These are phyloP conservation scores for Adoxophyes honmai DNA, from an alignment of 1,140 invertebrate genomes.

Conservation along the genomic window DNA sequence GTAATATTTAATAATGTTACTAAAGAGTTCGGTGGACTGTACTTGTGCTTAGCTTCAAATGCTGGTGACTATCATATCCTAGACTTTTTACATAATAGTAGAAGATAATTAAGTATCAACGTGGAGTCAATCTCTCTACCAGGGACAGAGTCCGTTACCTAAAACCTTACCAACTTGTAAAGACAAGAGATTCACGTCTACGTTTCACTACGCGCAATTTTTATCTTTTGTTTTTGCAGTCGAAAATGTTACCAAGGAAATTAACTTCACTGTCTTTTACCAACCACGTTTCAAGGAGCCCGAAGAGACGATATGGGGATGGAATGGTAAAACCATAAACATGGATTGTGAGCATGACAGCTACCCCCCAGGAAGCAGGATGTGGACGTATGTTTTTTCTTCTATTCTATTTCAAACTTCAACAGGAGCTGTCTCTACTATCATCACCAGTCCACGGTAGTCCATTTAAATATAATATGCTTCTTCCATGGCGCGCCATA, in stretches of 20 bases:
- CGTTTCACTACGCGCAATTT: too few species aligned
- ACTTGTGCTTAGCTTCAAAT: slow-evolving; percentile 54
- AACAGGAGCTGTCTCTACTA: too few species aligned
- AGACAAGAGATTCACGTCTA: too few species aligned
- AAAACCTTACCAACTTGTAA: too few species aligned
- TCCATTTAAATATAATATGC: too few species aligned
- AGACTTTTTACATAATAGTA: background rate
- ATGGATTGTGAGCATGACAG: slow-evolving; percentile 48
- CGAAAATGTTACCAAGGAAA: slow-evolving; percentile 28
- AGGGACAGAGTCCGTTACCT: too few species aligned
- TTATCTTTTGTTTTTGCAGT: slow-evolving; percentile 30
- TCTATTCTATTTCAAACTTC: too few species aligned
- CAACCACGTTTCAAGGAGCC: slow-evolving; percentile 44
- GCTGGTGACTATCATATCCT: slow-evolving; percentile 34
- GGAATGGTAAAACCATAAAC: slow-evolving; percentile 41
- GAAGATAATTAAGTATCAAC: too few species aligned
- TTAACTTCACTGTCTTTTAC: slow-evolving; percentile 46
- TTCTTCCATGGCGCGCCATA: too few species aligned
- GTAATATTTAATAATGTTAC: slow-evolving; percentile 37
- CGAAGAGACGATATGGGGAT: slow-evolving; percentile 45
- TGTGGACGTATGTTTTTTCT: slow-evolving; percentile 52
- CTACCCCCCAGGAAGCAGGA: slow-evolving; percentile 42
- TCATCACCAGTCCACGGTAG: too few species aligned
- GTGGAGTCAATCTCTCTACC: too few species aligned
- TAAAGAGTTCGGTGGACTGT: slow-evolving; percentile 35